phyloP scores from a whole-genome alignment of 2,888 invertebrate genomes.

The Blomia tropicalis region DNA sequence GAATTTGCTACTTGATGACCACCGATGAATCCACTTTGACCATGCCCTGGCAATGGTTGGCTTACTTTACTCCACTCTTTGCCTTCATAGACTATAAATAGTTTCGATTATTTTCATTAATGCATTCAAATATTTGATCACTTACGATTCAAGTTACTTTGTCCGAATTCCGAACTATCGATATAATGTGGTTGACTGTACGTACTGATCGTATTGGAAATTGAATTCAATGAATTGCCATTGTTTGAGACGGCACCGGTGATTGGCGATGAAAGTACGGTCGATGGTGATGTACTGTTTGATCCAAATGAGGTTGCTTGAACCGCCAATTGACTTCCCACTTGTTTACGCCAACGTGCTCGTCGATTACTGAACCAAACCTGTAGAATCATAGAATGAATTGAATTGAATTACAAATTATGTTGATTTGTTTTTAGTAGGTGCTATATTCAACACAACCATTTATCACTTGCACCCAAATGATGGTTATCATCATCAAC shows the following conservation, averaged over 20 bases:
- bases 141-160: background rate
- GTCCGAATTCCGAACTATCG: background rate
- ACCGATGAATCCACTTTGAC: background rate
- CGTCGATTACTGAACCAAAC: conserved; percentile 96
- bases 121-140: too few species aligned
- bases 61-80: conserved; percentile 7
- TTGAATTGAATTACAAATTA: background rate
- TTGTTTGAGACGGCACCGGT: background rate
- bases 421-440: background rate
- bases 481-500: too few species aligned
- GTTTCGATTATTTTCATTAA: too few species aligned
- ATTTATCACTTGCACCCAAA: background rate
- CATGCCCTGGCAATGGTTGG: background rate
- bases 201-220: background rate
- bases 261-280: background rate
- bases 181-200: conserved; percentile 13
- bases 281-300: conserved; percentile 15
- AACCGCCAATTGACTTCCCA: conserved; percentile 40
- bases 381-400: conserved; percentile 31
- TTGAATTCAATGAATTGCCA: background rate
- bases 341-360: conserved; percentile 77
- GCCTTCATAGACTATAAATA: background rate
- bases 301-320: conserved; percentile 22
- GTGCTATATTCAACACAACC: background rate
- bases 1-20: background rate